Evolutionary conservation across 2,113 vertebrate genomes (phyloP).

Genomic region (Sprattus sprattus): DNA sequence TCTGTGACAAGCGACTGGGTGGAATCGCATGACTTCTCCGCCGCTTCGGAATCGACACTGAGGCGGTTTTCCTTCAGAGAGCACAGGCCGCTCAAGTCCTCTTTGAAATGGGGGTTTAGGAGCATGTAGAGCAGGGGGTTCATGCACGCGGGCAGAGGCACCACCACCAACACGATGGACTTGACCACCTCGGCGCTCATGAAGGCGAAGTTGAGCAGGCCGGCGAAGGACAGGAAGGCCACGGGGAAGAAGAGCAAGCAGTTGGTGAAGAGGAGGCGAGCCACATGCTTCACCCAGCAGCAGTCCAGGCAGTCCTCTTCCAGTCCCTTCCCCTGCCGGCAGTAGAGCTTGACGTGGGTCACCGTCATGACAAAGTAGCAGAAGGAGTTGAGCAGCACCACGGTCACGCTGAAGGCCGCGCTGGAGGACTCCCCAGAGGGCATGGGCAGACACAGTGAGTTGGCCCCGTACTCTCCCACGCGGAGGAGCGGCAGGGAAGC

Average conservation of each 20-base stretch:
- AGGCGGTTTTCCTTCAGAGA: conserved; percentile 73
- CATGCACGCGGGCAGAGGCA: conserved; percentile 85
- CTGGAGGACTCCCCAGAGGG: conserved; percentile 76
- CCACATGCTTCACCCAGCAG: conserved; percentile 85
- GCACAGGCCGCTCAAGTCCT: conserved; percentile 73
- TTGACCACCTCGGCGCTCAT: conserved; percentile 83
- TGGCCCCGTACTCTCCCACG: conserved; percentile 71
- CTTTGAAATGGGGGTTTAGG: conserved; percentile 87
- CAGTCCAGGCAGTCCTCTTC: conserved; percentile 78
- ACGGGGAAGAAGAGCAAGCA: conserved; percentile 90
- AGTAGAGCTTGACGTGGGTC: conserved; percentile 85
- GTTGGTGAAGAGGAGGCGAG: conserved; percentile 89
- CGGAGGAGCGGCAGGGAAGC: conserved; percentile 78
- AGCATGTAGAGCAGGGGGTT: conserved; percentile 94
- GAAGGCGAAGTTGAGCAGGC: conserved; percentile 81
- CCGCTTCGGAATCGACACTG: conserved; percentile 49
- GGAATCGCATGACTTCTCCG: conserved; percentile 3
- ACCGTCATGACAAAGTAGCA: conserved; percentile 88
- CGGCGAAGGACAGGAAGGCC: conserved; percentile 88
- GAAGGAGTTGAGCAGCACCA: conserved; percentile 86
- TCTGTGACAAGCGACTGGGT: conserved; percentile 37
- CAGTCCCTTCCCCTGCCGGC: conserved; percentile 74
- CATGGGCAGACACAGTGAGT: conserved; percentile 83
- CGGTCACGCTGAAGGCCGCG: conserved; percentile 78
- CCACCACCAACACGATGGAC: conserved; percentile 84